Evolutionary conservation across 2,797 vertebrate species (phyloP), one percentile per base, ranked within the genome.

Genomic region (Sphaeramia orbicularis): DNA sequence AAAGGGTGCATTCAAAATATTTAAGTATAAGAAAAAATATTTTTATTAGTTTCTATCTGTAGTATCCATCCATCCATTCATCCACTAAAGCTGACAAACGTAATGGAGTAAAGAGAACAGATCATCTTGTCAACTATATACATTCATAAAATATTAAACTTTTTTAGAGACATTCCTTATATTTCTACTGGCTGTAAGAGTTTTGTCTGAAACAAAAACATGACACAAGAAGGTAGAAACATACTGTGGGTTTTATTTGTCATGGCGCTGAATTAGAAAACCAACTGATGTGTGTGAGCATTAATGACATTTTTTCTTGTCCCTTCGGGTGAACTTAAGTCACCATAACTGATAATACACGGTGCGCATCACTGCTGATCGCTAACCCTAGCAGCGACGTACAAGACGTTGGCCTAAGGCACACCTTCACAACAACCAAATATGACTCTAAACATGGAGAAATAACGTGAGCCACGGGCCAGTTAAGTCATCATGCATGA

Each of bases 231-330:
- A 49, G 83, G 85, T 94, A 96, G 84, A 96, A 97, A 97, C 90
- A 94, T 93, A 87, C 74, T 74, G 70, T 79, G 68, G 65, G 76
- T 94, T 94, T 95, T 96, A 95, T 96, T 95, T 92, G 71, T 92
- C 91, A 92, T 93, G 91, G 93, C 62, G 91, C 92, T 93, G 94
- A 93, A 91, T 94, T 94, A 94, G 81, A 96, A 96, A 90, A 95
- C 88, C 93, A 94, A 94, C 50, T 36, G 68, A 71, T 92, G 93
- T 91, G 90, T 86, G 93, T 94, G 91, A 92, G 76, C 91, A 95
- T 75, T 72, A 86, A 86, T 86, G 27, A 82, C 74, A 82, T 73
- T 19, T 72, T 59, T 56, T 65, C 50, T 63, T 71, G 3, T 60
- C 56, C 57, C 69, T 62, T 78, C 58, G 18, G 70, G 53, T 50